Evolutionary conservation across 53 echinoderm and acorn worm genomes (phyloP), one percentile per base, ranked within the genome.

Genomic region (Holothuria scabra): DNA sequence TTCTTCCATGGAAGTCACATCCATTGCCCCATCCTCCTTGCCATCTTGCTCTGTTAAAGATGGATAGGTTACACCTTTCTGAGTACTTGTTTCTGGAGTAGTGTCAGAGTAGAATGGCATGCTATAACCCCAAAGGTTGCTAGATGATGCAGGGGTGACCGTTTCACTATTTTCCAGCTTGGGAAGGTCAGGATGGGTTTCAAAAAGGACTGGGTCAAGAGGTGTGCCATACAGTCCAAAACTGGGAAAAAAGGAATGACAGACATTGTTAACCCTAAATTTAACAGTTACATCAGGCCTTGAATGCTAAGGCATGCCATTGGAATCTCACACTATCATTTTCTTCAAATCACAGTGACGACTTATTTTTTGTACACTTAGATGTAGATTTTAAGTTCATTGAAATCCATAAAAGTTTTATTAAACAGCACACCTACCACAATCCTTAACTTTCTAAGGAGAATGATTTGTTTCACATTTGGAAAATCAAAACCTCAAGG

Each of bases 201-300:
- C 99, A 79, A 93, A 99, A 20, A 99, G 90, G 71, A 91, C 85
- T 14, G 99, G 95, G 57, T 99, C 99, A n/a, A 99, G 67, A 30
- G 99, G 99, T 67, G 95, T 95, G 22, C 95, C 99, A 80, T 95
- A 93, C 11, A 93, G 88, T 8, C 99, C 99, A 87, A 87, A 99
- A 46, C 99, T 99, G 80, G 5, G 21, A 29, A n/a, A 37, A 80
- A 18, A 52, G 18, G 41, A 52, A 52, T 52, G 16, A 16, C 14
- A 52, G 3, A 16, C 2, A 18, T 18, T 52, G 4, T 16, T 52
- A 52, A 18, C 16, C 0, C 52, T 18, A 52, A 52, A 52, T 14
- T 52, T 52, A 12, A 48, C n/a, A n/a, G n/a, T n/a, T n/a, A n/a
- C n/a, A n/a, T n/a, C n/a, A n/a, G n/a, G n/a, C n/a, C n/a, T n/a